phyloP scores from a whole-genome alignment of 2,113 vertebrate species.

The Mormyrus lacerda region DNA sequence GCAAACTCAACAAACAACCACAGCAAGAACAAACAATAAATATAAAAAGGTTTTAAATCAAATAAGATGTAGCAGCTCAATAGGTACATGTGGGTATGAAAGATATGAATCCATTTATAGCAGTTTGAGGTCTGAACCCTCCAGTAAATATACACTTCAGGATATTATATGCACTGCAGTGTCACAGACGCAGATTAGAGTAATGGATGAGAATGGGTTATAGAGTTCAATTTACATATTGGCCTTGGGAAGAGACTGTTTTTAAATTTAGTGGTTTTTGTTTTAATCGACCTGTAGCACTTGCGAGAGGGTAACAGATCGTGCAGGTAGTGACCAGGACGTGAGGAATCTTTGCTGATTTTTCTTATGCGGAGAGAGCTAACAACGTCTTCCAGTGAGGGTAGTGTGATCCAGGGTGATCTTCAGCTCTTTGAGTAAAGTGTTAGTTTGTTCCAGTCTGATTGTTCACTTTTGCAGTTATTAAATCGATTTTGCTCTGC shows the following conservation, averaged over 20 bases:
- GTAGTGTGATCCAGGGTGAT: neutral
- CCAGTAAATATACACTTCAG: neutral
- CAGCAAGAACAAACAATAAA: neutral
- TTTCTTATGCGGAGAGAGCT: neutral
- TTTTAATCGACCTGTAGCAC: neutral
- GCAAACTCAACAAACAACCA: neutral
- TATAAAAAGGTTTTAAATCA: neutral
- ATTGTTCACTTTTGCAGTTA: neutral
- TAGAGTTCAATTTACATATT: neutral
- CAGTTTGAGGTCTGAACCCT: neutral
- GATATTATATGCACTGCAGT: neutral
- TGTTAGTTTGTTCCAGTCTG: neutral
- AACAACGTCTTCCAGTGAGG: neutral
- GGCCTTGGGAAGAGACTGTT: neutral
- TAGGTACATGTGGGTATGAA: neutral
- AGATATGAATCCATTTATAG: neutral
- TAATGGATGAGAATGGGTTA: neutral
- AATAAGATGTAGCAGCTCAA: neutral
- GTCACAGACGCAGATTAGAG: neutral
- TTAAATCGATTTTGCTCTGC: neutral
- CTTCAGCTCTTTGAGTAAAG: neutral
- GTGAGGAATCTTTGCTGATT: neutral
- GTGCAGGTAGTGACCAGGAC: neutral
- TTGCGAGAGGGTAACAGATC: neutral
- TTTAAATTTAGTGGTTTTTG: neutral